These are phyloP conservation scores for Candidula unifasciata DNA, from an alignment of 2,888 invertebrate genomes.

Conservation along the genomic window DNA sequence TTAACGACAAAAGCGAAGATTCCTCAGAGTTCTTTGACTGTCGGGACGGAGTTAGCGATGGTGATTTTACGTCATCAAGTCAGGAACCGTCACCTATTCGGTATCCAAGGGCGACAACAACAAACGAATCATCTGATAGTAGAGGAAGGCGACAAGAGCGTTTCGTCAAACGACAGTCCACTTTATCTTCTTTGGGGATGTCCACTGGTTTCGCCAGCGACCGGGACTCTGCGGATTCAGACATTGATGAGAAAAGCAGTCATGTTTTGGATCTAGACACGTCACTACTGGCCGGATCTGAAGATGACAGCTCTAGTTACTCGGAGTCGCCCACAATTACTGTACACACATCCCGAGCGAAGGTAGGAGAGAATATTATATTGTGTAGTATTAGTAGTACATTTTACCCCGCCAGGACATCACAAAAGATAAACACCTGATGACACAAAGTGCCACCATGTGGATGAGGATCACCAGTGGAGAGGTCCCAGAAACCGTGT, in stretches of 20 bases:
- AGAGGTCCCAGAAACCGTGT: no score
- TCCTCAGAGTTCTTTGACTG: slow-evolving; percentile 43
- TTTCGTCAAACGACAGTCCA: slow-evolving; percentile 41
- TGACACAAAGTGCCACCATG: no score
- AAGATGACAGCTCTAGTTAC: slow-evolving; percentile 32
- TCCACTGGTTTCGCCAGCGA: slow-evolving; percentile 55
- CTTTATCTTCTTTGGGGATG: slow-evolving; percentile 49
- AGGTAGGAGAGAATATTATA: slow-evolving; percentile 34
- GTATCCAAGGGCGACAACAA: neutral
- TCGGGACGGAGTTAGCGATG: slow-evolving; percentile 15
- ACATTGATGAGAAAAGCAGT: slow-evolving; percentile 47
- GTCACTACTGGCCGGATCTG: neutral
- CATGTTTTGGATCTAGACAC: slow-evolving; percentile 22
- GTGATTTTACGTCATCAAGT: slow-evolving; percentile 48
- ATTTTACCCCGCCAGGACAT: no score
- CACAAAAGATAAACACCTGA: no score
- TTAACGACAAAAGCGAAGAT: slow-evolving; percentile 33
- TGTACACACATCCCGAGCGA: slow-evolving; percentile 18
- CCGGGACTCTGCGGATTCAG: slow-evolving; percentile 52
- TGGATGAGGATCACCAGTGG: no score
- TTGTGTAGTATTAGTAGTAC: no score
- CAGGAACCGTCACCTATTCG: slow-evolving; percentile 42
- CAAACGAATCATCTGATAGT: neutral
- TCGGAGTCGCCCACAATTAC: slow-evolving; percentile 32
- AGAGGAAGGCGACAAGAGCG: neutral